Base-by-base conservation (phyloP, 2,113 vertebrate species). In the Ramphastos sulfuratus region DNA sequence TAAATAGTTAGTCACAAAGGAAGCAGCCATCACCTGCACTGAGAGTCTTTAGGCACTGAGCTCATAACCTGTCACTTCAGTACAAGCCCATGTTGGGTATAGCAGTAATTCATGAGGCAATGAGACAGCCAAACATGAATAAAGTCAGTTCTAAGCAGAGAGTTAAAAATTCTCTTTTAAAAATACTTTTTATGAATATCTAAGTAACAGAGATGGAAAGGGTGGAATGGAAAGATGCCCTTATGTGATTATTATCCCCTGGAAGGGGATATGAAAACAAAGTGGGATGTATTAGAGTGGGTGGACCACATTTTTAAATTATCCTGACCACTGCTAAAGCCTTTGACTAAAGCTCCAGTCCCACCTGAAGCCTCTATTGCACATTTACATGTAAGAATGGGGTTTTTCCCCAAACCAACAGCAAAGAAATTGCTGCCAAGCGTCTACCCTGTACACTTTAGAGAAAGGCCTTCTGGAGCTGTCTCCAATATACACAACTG, bases 1-100 rank as follows among this genome's bases (percentile, higher is more conserved):
- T 87, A 63, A 87, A 87, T 50, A 91, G 82, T 82, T 80, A 70
- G 87, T 74, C 76, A 91, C 69, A 96, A 85, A 93, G 56, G 21
- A 77, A 73, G 73, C 31, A 85, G 82, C 61, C 6, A 0, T 58
- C 87, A 76, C 55, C 85, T 39, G n/a, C 2, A 1, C 27, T 66
- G 84, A 73, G 71, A 85, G 75, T 9, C 82, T 60, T 67, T 13
- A n/a, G 86, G 59, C 56, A 31, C 35, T 9, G 46, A 87, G 87
- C 67, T 87, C 55, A 7, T 39, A 75, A 58, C 55, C 82, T 85
- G 76, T 48, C 85, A 77, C 71, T 92, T 84, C 63, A 75, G 39
- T 2, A 59, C 30, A 42, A 89, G 67, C 55, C 56, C 86, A 42
- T 42, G 60, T 63, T 89, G 84, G n/a, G 39, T 50, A 82, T 1